Evolutionary conservation across 2,113 vertebrate genomes (phyloP).

Genomic region (Eptatretus burgeri): DNA sequence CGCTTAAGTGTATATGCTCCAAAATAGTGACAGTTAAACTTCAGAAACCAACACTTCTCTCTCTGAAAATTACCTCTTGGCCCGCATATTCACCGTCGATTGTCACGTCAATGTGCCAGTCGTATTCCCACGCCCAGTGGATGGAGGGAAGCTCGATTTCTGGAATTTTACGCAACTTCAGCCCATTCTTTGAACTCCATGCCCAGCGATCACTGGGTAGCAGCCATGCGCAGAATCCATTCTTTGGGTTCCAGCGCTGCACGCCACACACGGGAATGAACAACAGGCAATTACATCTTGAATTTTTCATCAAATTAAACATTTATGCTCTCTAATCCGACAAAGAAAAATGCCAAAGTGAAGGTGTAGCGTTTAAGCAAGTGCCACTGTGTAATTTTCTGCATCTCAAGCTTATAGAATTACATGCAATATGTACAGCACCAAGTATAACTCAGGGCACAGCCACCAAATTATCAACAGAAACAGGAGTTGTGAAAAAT

Average conservation of each 20-base stretch:
- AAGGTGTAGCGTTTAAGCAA: not conserved
- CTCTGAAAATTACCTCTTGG: slow-evolving; percentile 38
- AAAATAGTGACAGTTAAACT: no score
- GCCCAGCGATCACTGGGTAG: slow-evolving; percentile 88
- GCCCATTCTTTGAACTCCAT: slow-evolving; percentile 71
- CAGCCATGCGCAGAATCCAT: slow-evolving; percentile 61
- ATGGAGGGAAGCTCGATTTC: slow-evolving; percentile 38
- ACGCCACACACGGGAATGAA: not conserved
- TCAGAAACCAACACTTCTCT: not conserved
- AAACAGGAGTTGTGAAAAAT: no score
- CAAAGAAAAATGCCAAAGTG: not conserved
- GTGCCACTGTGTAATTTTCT: not conserved
- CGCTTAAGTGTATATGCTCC: not conserved
- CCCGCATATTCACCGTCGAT: slow-evolving; percentile 77
- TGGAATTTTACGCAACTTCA: slow-evolving; percentile 41
- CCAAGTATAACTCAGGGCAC: not conserved
- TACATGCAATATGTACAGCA: not conserved
- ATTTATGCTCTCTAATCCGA: not conserved
- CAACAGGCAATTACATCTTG: no score
- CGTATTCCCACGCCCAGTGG: slow-evolving; percentile 86
- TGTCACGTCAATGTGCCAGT: slow-evolving; percentile 83
- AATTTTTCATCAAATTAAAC: not conserved
- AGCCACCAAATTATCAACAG: no score
- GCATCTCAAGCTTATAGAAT: not conserved
- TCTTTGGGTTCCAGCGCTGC: slow-evolving; percentile 89